phyloP scores from a whole-genome alignment of 2,113 vertebrate genomes.

The Melanotaenia duboulayi region DNA sequence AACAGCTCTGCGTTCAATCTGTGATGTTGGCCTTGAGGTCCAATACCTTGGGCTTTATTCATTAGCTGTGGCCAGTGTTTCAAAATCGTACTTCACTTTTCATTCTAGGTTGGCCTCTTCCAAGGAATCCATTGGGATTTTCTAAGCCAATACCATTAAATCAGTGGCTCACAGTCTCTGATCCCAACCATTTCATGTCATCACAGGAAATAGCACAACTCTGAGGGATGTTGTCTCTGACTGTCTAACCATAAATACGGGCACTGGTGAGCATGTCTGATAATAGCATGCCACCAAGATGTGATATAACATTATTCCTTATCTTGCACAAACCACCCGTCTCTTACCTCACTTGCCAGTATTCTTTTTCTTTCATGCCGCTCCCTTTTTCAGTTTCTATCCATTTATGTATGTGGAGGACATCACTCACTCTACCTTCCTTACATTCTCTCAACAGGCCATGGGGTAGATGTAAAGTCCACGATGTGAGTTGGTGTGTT shows the following conservation, averaged over 20 bases:
- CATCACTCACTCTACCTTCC: constrained; percentile 49
- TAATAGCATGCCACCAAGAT: constrained; percentile 40
- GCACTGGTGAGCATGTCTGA: constrained; percentile 20
- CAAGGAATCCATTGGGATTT: background rate
- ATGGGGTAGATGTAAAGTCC: constrained; percentile 17
- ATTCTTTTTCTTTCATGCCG: constrained; percentile 36
- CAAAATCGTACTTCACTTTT: constrained; percentile 17
- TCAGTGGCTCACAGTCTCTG: background rate
- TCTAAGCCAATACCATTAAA: background rate
- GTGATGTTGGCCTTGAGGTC: constrained; percentile 31
- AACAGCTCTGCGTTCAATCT: constrained; percentile 42
- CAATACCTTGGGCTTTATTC: constrained; percentile 18
- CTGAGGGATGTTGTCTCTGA: constrained; percentile 13
- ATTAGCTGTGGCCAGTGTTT: constrained; percentile 3
- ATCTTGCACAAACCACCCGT: constrained; percentile 45
- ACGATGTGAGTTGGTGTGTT: constrained; percentile 11
- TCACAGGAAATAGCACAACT: constrained; percentile 24
- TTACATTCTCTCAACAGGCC: constrained; percentile 45
- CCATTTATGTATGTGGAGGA: constrained; percentile 35
- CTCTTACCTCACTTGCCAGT: constrained; percentile 2
- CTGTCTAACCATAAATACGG: constrained; percentile 27
- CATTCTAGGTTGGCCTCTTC: background rate
- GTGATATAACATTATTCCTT: constrained; percentile 47
- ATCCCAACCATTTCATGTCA: constrained; percentile 1
- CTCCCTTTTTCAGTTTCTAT: constrained; percentile 10